Base-by-base conservation (phyloP, 2,888 invertebrate genomes). In the Scaptomyza caliginosa region DNA sequence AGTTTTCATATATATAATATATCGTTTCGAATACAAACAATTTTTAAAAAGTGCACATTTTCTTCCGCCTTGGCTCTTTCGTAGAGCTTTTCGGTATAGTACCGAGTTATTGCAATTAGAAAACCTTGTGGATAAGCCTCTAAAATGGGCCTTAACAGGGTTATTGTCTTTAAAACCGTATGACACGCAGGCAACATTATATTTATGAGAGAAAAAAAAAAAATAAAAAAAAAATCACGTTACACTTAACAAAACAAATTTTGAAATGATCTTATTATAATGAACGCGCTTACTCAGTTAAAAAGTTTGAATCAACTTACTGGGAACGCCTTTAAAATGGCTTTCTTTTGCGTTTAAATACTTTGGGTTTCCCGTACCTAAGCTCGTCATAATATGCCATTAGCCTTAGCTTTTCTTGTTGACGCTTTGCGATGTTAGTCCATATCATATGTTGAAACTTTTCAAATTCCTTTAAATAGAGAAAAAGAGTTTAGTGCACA, bases 61-160 rank as follows among this genome's bases (percentile, higher is more conserved):
- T 86, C 85, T 21, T 70, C 63, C 0, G 77, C 67, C 19, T 64
- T 56, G 7, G 67, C 76, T 32, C 74, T 70, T 6, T 86, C 68
- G 2, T 52, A 55, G 0, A 69, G 23, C 11, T 42, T 48, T 5
- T 51, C 59, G 5, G 38, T 30, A 8, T 60, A 70, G n/a, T 38
- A 17, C 2, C 66, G 63, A 11, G 17, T 17, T 16, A 55, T 24
- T 13, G 4, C 16, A 5, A 19, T 26, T 10, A 17, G 3, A 17
- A 11, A 26, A 6, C 7, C 38, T 21, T 45, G 7, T 13, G 54
- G 23, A 1, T 46, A 8, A 10, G 11, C 13, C 7, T 30, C 28
- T 1, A 28, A 2, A 19, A 28, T 26, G 11, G 34, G 24, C 19
- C 5, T 62, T n/a, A 59, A 16, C 1, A 62, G 13, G 23, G 16